phyloP scores from a whole-genome alignment of 1,140 invertebrate genomes.

The Euglossa dilemma region DNA sequence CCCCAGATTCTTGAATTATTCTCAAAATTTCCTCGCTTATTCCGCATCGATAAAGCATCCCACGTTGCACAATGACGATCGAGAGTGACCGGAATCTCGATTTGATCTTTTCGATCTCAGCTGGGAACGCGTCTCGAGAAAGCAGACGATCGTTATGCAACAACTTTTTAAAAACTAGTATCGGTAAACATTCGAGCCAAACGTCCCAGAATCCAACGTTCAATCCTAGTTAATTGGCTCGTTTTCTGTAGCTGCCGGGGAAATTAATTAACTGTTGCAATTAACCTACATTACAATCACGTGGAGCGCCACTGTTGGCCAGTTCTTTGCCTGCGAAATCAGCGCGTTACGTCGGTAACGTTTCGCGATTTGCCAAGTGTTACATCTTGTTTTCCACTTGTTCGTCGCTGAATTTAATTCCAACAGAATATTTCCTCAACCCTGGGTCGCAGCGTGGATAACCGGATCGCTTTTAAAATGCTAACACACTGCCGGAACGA shows the following conservation, averaged over 20 bases:
- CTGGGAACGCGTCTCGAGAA: too few relatives aligned
- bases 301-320: not conserved
- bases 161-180: too few relatives aligned
- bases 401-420: not conserved
- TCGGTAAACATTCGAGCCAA: too few relatives aligned
- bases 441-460: too few relatives aligned
- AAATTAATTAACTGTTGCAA: slow-evolving; percentile 39
- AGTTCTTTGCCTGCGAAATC: not conserved
- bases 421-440: not conserved
- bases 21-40: not conserved
- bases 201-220: not conserved
- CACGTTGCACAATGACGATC: too few relatives aligned
- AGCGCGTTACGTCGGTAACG: not conserved
- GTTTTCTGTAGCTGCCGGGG: slow-evolving; percentile 10
- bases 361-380: not conserved
- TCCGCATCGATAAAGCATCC: not conserved
- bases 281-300: slow-evolving; percentile 44
- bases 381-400: not conserved
- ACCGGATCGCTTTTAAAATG: not conserved
- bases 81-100: too few relatives aligned
- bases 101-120: too few relatives aligned
- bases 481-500: not conserved
- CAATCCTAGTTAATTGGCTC: slow-evolving; percentile 36
- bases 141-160: too few relatives aligned
- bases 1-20: not conserved